Base-by-base conservation (phyloP, 2,113 vertebrate species). In the Syngnathus scovelli region DNA sequence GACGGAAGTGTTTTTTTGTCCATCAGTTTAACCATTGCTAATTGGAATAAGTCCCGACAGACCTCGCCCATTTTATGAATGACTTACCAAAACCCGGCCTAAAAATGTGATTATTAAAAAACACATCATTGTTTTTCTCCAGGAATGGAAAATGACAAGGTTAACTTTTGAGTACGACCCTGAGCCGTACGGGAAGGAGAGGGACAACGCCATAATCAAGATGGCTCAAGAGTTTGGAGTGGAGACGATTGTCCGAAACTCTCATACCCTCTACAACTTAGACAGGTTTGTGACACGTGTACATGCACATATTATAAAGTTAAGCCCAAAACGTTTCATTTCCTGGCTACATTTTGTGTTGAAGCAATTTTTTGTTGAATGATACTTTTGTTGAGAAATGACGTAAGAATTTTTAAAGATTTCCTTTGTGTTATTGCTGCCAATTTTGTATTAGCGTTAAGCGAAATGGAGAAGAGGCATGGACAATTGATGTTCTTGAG, bases 91-190 rank as follows among this genome's bases (percentile, higher is more conserved):
- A 33, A 33, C 27, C 27, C 27, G 27, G 27, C 3, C 27, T 33
- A 33, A 33, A 33, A 33, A 33, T 33, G 27, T 33, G 27, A 33
- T 33, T 33, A 33, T 33, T 33, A 33, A 33, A 33, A 33, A 33
- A 39, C 54, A 1, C 64, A n/a, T 23, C 3, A 44, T 11, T 64
- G 16, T 36, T 27, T 51, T 3, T 16, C 55, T 64, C 13, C 87
- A 99, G 97, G 96, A 98, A 83, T 99, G 96, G 96, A 92, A 93
- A 33, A 93, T 98, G 78, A 96, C 94, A 65, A 90, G 93, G 61
- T 78, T 99, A 74, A 95, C 96, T 0, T 98, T 99, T 23, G 96
- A 99, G 68, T 96, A 93, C 0, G 97, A 98, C 86, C 95, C 96
- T 0, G 96, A 99, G 79, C 96, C 97, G 0, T 98, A 98, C 73